Evolutionary conservation across 2,888 invertebrate species (phyloP).

Genomic region (Mimas tiliae): DNA sequence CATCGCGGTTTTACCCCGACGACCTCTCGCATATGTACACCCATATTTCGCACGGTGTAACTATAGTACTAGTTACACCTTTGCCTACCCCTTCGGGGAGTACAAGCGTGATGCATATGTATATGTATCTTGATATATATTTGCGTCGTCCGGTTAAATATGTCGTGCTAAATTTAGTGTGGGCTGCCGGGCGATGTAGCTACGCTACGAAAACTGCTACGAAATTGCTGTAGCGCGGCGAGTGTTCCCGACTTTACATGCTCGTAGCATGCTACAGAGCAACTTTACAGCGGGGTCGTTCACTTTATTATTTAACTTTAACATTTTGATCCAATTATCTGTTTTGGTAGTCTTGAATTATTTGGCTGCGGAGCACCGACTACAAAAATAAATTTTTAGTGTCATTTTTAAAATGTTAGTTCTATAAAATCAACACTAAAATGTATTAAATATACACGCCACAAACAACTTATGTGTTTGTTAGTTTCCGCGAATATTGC

Average conservation of each 20-base stretch:
- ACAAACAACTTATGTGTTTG: slow-evolving; percentile 41
- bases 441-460: slow-evolving; percentile 4
- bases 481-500: slow-evolving; percentile 49
- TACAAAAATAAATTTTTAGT: too few relatives aligned
- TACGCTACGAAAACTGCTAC: slow-evolving; percentile 37
- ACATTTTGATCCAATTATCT: too few relatives aligned
- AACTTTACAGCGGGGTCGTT: slow-evolving; percentile 21
- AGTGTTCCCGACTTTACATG: slow-evolving; percentile 28
- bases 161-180: slow-evolving; percentile 19
- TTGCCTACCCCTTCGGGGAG: too few relatives aligned
- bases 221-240: slow-evolving; percentile 19
- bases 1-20: too few relatives aligned
- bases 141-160: slow-evolving; percentile 17
- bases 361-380: too few relatives aligned
- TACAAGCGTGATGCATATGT: too few relatives aligned
- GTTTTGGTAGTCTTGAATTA: too few relatives aligned
- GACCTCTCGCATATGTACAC: too few relatives aligned
- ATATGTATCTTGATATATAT: not conserved
- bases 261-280: slow-evolving; percentile 32
- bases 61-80: too few relatives aligned
- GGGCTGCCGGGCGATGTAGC: slow-evolving; percentile 25
- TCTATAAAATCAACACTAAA: not conserved
- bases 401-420: too few relatives aligned
- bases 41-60: too few relatives aligned
- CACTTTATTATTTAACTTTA: slow-evolving; percentile 22